These are phyloP conservation scores for Lindbergichthys nudifrons DNA, from an alignment of 2,797 vertebrate species.

Conservation along the genomic window DNA sequence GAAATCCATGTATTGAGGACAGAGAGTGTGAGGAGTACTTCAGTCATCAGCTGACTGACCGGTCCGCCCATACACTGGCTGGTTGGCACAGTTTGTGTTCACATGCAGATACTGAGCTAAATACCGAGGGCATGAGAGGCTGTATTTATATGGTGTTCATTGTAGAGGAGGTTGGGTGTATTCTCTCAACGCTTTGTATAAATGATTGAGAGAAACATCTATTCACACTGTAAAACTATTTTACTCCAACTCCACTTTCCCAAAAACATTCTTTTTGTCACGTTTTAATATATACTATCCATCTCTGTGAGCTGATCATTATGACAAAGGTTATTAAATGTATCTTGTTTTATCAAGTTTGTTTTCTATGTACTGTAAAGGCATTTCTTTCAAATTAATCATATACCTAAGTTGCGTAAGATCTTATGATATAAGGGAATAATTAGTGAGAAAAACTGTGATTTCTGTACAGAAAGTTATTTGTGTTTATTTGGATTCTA, in stretches of 20 bases:
- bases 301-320: background rate
- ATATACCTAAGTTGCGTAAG: background rate
- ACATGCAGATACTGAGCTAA: background rate
- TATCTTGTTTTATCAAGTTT: background rate
- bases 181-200: background rate
- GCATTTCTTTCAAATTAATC: background rate
- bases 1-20: slow-evolving; percentile 49
- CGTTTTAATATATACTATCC: background rate
- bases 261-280: no score
- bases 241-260: no score
- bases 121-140: background rate
- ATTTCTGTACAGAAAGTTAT: background rate
- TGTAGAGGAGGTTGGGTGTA: background rate
- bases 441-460: background rate
- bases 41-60: slow-evolving; percentile 71
- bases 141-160: background rate
- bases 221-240: background rate
- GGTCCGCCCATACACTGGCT: slow-evolving; percentile 57
- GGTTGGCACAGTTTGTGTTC: slow-evolving; percentile 15
- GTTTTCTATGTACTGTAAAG: background rate
- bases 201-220: background rate
- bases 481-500: background rate
- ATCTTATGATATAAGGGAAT: background rate
- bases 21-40: slow-evolving; percentile 60
- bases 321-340: background rate